phyloP scores from a whole-genome alignment of 2,888 invertebrate species.

The Drosophila suboccidentalis region DNA sequence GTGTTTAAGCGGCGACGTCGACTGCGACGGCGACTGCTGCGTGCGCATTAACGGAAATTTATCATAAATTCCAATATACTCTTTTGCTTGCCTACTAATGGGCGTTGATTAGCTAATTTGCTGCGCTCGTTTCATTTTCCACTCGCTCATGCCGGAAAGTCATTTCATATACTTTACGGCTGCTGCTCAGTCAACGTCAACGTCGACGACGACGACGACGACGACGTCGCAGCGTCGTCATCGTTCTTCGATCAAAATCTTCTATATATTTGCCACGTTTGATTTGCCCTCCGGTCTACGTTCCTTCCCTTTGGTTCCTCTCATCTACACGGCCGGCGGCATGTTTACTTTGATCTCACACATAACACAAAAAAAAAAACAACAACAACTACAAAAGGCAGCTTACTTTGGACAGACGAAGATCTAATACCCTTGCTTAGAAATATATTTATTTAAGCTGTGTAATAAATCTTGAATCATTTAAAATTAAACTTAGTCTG shows the following conservation, averaged over 20 bases:
- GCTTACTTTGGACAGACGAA: neutral
- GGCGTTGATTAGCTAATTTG: slow-evolving; percentile 82
- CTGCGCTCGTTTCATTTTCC: slow-evolving; percentile 79
- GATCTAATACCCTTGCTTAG: slow-evolving; percentile 5
- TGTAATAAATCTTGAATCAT: too few relatives aligned
- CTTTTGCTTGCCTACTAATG: slow-evolving; percentile 74
- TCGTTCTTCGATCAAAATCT: slow-evolving; percentile 72
- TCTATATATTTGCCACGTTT: slow-evolving; percentile 70
- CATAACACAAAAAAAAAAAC: slow-evolving; percentile 40
- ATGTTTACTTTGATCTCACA: slow-evolving; percentile 75
- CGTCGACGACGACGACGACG: neutral
- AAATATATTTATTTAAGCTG: too few relatives aligned
- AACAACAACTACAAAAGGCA: slow-evolving; percentile 6
- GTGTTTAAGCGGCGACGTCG: slow-evolving; percentile 7
- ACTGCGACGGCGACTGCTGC: slow-evolving; percentile 15
- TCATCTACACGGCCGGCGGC: slow-evolving; percentile 57
- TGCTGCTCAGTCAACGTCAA: slow-evolving; percentile 20
- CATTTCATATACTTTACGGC: slow-evolving; percentile 69
- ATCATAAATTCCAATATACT: slow-evolving; percentile 81
- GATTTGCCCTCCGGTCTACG: slow-evolving; percentile 28
- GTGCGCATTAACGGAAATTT: slow-evolving; percentile 75
- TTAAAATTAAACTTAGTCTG: too few relatives aligned
- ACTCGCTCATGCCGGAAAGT: slow-evolving; percentile 66
- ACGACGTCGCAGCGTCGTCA: slow-evolving; percentile 36
- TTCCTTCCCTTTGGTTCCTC: slow-evolving; percentile 3